Conservation (phyloP, 2,113 vertebrate genomes). For the Vidua chalybeata region DNA sequence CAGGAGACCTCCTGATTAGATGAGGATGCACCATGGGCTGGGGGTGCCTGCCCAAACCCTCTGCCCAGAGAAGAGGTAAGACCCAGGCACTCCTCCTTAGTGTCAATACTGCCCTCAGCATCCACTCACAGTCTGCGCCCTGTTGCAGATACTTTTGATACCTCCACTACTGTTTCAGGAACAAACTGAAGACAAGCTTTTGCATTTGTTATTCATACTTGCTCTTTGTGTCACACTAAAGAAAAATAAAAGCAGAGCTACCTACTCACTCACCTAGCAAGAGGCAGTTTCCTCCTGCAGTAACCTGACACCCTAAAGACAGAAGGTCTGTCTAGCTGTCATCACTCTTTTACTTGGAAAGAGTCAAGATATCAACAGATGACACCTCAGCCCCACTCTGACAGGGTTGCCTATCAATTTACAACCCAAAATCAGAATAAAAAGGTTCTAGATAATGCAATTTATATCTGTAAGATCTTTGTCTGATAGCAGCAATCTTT, state of each 20-base stretch:
- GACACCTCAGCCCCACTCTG: background rate
- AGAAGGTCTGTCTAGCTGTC: background rate
- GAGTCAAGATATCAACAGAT: background rate
- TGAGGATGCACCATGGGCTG: rapidly evolving
- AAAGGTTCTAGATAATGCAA: background rate
- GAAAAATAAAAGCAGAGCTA: background rate
- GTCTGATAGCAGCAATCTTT: background rate
- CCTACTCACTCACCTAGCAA: background rate
- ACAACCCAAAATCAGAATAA: background rate
- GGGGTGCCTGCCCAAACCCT: background rate
- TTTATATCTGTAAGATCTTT: background rate
- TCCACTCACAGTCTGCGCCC: background rate
- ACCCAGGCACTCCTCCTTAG: background rate
- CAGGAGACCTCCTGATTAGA: background rate
- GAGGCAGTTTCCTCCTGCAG: background rate
- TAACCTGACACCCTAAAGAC: background rate
- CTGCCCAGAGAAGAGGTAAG: background rate
- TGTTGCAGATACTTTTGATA: background rate
- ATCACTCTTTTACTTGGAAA: background rate
- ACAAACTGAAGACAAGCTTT: background rate
- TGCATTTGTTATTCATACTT: background rate
- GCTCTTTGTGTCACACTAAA: background rate
- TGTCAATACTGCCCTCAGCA: background rate
- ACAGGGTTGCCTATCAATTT: background rate
- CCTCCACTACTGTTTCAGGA: background rate